These are phyloP conservation scores for Danio albolineatus DNA, from an alignment of 2,797 vertebrate species.

Conservation along the genomic window DNA sequence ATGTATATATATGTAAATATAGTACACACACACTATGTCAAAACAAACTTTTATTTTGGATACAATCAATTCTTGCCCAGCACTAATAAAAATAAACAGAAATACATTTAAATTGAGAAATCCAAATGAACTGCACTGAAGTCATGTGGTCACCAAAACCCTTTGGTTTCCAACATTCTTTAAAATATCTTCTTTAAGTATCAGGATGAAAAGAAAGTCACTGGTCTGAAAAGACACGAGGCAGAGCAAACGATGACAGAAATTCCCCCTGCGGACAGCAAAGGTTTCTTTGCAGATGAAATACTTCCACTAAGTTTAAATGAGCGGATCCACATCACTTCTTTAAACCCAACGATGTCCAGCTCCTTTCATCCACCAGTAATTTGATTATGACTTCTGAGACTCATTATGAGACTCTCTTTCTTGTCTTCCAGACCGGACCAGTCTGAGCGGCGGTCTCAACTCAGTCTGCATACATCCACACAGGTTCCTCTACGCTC, in stretches of 20 bases:
- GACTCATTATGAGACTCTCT: constrained; percentile 6
- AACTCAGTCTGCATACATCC: constrained; percentile 15
- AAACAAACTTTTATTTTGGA: no score
- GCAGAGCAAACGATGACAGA: not conserved
- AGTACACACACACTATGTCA: no score
- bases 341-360: not conserved
- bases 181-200: no score
- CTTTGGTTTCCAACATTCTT: no score
- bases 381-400: constrained; percentile 20
- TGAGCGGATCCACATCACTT: constrained; percentile 4
- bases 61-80: no score
- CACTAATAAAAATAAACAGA: no score
- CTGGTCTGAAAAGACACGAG: not conserved
- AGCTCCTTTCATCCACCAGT: constrained; percentile 21
- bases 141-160: no score
- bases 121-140: no score
- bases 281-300: not conserved
- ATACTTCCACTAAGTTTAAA: not conserved
- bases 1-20: no score
- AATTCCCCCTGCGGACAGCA: not conserved
- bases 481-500: constrained; percentile 20
- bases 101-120: no score
- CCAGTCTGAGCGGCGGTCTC: constrained; percentile 12
- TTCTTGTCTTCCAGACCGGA: not conserved
- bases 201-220: not conserved